Conservation (phyloP, 2,888 invertebrate species). For the Dinocampus coccinellae region DNA sequence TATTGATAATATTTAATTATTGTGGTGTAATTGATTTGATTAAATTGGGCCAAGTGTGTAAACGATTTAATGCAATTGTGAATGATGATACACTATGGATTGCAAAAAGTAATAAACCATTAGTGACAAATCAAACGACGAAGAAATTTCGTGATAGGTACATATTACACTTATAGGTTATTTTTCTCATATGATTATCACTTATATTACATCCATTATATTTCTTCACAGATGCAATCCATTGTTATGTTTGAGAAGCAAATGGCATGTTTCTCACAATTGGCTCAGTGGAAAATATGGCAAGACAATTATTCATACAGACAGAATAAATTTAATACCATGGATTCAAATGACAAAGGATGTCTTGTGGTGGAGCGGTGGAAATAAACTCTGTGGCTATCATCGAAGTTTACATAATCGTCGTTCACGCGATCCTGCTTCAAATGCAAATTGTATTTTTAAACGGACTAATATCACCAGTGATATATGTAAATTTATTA, state of each 20-base stretch:
- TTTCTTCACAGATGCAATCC: slow-evolving; percentile 57
- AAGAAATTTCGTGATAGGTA: slow-evolving; percentile 60
- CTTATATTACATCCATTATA: neutral
- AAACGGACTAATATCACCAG: slow-evolving; percentile 51
- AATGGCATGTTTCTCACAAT: slow-evolving; percentile 70
- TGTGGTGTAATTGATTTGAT: slow-evolving; percentile 71
- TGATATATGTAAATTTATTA: slow-evolving; percentile 70
- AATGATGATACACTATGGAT: slow-evolving; percentile 66
- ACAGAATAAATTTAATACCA: slow-evolving; percentile 71
- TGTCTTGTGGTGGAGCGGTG: slow-evolving; percentile 72
- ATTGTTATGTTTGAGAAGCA: slow-evolving; percentile 62
- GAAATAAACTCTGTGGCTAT: slow-evolving; percentile 61
- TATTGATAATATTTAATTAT: slow-evolving; percentile 72
- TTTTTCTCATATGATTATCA: slow-evolving; percentile 1
- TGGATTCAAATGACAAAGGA: slow-evolving; percentile 72
- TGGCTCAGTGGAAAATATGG: slow-evolving; percentile 73
- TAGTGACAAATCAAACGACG: slow-evolving; percentile 65
- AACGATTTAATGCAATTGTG: slow-evolving; percentile 70
- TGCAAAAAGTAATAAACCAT: slow-evolving; percentile 54
- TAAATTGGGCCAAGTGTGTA: slow-evolving; percentile 70
- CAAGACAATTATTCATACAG: slow-evolving; percentile 69
- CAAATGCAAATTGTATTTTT: slow-evolving; percentile 48
- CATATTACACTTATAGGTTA: slow-evolving; percentile 45
- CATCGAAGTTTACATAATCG: slow-evolving; percentile 48
- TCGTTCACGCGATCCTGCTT: slow-evolving; percentile 52